Base-by-base conservation (phyloP, 2,113 vertebrate species). In the Carassius gibelio region DNA sequence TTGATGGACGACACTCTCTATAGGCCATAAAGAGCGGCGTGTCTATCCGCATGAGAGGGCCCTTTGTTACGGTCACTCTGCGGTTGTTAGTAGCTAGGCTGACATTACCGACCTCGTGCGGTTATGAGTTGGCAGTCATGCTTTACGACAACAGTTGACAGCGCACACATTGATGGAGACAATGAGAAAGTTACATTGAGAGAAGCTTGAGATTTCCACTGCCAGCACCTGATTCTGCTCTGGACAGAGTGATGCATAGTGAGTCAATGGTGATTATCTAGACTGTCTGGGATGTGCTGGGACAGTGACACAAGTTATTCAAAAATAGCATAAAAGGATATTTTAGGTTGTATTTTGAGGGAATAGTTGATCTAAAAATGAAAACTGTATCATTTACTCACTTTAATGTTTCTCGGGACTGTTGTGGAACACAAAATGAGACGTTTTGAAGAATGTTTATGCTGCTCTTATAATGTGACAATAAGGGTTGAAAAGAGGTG, bases 21-120 rank as follows among this genome's bases (percentile, higher is more conserved):
- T 62, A 6, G 23, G 1, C 71, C 75, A 89, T 88, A 85, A 88
- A 88, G 83, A 84, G 82, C 83, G 34, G 86, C 83, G 52, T 86
- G 85, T 88, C 85, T 89, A 50, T 82, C 66, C 4, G n/a, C 17
- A 88, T 86, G 66, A 86, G 87, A 85, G 87, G 71, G n/a, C 38
- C 79, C 87, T 84, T 89, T 89, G 88, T 88, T 83, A 14, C 21
- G n/a, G 71, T 66, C n/a, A 59, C 48, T 52, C 48, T 86, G 84
- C 59, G 84, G 88, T 88, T 89, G 88, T 86, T 86, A 87, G 86
- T 86, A 81, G 59, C 82, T 85, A 86, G 85, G 81, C 85, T 85
- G 87, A 87, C 87, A 88, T 88, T 78, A 86, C 83, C 72, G 87
- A 85, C 85, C 85, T 86, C 79, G 69, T 89, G 84, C 45, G 81